These are phyloP conservation scores for Protonemura montana DNA, from an alignment of 2,888 invertebrate species.

Conservation along the genomic window DNA sequence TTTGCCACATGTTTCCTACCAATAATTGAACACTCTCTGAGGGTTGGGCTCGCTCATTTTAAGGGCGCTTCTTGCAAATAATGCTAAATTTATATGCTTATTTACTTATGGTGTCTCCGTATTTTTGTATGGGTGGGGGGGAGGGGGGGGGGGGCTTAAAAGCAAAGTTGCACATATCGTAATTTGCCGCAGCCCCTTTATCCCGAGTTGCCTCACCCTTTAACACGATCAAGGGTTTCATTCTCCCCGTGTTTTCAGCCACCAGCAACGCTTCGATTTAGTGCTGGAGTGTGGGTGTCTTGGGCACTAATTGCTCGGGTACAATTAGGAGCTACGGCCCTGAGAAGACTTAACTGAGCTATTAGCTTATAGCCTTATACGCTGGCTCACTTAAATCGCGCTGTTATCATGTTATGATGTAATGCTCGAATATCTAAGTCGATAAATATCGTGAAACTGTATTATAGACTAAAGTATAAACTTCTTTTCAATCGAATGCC, in stretches of 20 bases:
- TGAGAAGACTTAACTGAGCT: slow-evolving; percentile 7
- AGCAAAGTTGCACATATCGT: slow-evolving; percentile 12
- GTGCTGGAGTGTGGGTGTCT: neutral
- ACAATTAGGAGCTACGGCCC: neutral
- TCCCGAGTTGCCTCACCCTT: neutral
- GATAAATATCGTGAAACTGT: neutral
- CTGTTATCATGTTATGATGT: slow-evolving; percentile 12
- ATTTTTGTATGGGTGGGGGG: slow-evolving; percentile 12
- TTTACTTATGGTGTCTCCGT: slow-evolving; percentile 7
- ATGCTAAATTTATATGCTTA: slow-evolving; percentile 2
- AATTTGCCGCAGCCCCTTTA: neutral
- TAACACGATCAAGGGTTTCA: neutral
- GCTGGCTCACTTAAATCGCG: neutral
- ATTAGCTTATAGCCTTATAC: neutral
- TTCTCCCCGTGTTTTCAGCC: neutral
- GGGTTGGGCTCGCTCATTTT: neutral
- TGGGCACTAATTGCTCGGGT: neutral
- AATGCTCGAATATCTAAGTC: neutral
- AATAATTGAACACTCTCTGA: neutral
- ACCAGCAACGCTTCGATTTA: neutral
- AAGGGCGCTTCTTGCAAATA: neutral
- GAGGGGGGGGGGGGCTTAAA: no score
- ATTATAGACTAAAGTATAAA: neutral
- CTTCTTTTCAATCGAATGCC: neutral
- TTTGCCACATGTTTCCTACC: neutral